Evolutionary conservation across 2,113 vertebrate species (phyloP), one percentile per base, ranked within the genome.

Genomic region (Cisticola juncidis): DNA sequence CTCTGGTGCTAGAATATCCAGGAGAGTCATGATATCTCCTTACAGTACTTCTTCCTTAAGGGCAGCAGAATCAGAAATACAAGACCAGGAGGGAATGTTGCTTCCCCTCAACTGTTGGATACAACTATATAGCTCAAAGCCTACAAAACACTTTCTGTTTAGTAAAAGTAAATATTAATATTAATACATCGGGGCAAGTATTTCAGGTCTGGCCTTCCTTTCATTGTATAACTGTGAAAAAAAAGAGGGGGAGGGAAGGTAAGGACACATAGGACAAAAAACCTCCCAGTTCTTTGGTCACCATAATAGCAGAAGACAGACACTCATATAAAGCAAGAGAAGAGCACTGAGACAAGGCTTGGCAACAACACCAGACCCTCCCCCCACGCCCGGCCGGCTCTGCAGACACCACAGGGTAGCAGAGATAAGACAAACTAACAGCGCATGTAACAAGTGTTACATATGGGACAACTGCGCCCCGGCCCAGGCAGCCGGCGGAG

Each of bases 181-280:
- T 20, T 26, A 82, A 71, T 19, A 50, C 12, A 79, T 2, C 5
- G 4, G 24, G 40, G 9, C 21, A 84, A 28, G 9, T 53, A 29
- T 47, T 87, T 65, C 54, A 82, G 35, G 40, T 45, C 61, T 80
- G 71, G 54, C 15, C 29, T 66, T 18, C 25, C 25, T 74, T 66
- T 24, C 15, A 47, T 6, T 61, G 36, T 12, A 9, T 3, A 69
- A 73, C 24, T 42, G 19, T 36, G 33, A 60, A 29, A 78, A 78
- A 72, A 31, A 40, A 4, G 9, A 9, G 3, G 7, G 5, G 20
- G 17, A 42, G 8, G 6, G 7, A 16, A 4, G 9, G 2, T 14
- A 38, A 40, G 23, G 26, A 62, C 40, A 48, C 3, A 3, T 0
- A 7, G 17, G 7, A 50, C 29, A 42, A 29, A 79, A 50, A 51